Evolutionary conservation across 2,888 invertebrate genomes (phyloP), one percentile per base, ranked within the genome.

Genomic region (Rutpela maculata): DNA sequence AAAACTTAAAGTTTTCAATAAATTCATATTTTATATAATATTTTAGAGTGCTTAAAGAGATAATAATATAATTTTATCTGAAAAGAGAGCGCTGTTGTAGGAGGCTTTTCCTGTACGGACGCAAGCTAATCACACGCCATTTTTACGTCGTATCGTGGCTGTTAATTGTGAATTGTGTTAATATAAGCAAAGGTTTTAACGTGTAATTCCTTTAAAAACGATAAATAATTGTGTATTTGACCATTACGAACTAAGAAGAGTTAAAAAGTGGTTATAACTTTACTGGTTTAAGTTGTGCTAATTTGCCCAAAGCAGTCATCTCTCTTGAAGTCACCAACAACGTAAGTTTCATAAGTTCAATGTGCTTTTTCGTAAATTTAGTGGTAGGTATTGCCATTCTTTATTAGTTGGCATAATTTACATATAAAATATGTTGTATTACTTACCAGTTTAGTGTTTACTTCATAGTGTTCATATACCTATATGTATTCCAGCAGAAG

Each of bases 81-180:
- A 66, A 74, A 62, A 62, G 74, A 60, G 60, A 68, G 68, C 68
- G 74, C 68, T 74, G 75, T 50, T 55, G 75, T 66, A 70, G 59
- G 17, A 38, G 35, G 55, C 56, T 38, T 35, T 35, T 69, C 22
- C 38, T 75, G 60, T 56, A 59, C 31, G 26, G 70, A 70, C 59
- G 70, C 70, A 62, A 43, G 17, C 63, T 57, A 55, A 18, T 57
- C 56, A 63, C 38, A 70, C 75, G 75, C 75, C 75, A 75, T 75
- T 75, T 75, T 75, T 63, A 19, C 35, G 19, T 72, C 59, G 19
- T 72, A 55, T 43, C 63, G 63, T 72, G 43, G 18, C 22, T 70
- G 31, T 62, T 62, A 19, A 59, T 60, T 62, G 70, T 70, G 26
- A 62, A 70, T 18, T 17, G n/a, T 26, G 7, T 35, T 26, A 43